These are phyloP conservation scores for Adoxophyes honmai DNA, from an alignment of 1,140 invertebrate species.

Conservation along the genomic window DNA sequence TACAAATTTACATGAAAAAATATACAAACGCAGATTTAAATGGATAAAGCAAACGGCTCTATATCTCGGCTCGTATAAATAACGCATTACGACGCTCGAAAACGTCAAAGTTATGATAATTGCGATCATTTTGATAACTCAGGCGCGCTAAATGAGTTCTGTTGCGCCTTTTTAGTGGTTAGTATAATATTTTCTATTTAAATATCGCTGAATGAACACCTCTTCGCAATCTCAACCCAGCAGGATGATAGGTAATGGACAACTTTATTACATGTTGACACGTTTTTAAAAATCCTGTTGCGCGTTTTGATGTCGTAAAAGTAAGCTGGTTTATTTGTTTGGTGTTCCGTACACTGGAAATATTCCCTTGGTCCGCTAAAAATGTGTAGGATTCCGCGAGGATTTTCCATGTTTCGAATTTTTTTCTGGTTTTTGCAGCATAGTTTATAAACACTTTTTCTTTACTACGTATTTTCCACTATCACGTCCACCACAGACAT, in stretches of 20 bases:
- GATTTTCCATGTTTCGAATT: no score
- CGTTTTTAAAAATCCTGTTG: constrained; percentile 22
- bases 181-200: constrained; percentile 27
- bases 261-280: constrained; percentile 48
- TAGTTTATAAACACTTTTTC: no score
- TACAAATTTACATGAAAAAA: constrained; percentile 12
- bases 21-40: constrained; percentile 7
- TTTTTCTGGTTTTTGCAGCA: no score
- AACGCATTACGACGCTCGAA: neutral
- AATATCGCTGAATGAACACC: constrained; percentile 30
- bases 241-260: constrained; percentile 41
- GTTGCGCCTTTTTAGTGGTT: constrained; percentile 22
- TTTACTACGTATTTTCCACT: neutral
- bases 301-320: neutral
- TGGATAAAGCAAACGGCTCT: constrained; percentile 2
- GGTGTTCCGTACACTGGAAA: no score
- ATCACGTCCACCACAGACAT: no score
- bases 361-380: no score
- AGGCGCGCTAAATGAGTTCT: constrained; percentile 25
- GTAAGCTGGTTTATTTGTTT: neutral
- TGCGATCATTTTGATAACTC: constrained; percentile 12
- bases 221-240: constrained; percentile 21
- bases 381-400: no score
- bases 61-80: constrained; percentile 13
- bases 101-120: constrained; percentile 16